Evolutionary conservation across 2,113 vertebrate species (phyloP).

Genomic region (Tonatia bakeri): DNA sequence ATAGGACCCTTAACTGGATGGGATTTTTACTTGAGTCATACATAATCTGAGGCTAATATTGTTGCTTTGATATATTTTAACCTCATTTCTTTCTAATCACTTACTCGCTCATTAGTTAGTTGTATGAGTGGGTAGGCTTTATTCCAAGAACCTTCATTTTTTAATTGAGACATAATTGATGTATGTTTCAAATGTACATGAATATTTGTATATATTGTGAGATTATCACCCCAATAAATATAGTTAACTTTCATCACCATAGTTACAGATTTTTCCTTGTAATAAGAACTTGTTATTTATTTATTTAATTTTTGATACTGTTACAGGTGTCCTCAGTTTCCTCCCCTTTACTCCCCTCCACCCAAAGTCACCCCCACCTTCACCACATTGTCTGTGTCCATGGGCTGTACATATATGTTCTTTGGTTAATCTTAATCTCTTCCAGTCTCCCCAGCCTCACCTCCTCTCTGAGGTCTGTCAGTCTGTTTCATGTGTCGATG

Average conservation of each 20-base stretch:
- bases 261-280: neutral
- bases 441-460: too few species aligned
- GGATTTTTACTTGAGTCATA: slow-evolving; percentile 46
- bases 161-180: neutral
- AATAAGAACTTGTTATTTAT: neutral
- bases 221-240: neutral
- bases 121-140: slow-evolving; percentile 11
- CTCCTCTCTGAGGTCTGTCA: too few species aligned
- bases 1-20: slow-evolving; percentile 26
- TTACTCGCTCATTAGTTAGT: neutral
- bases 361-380: too few species aligned
- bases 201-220: neutral
- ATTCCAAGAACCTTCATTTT: neutral
- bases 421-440: too few species aligned
- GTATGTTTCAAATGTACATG: neutral
- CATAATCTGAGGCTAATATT: neutral
- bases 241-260: neutral
- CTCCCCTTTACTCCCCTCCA: too few species aligned
- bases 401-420: too few species aligned
- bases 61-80: slow-evolving; percentile 13
- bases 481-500: too few species aligned
- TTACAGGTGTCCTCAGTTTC: too few species aligned
- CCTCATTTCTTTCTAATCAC: slow-evolving; percentile 5
- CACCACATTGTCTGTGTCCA: too few species aligned
- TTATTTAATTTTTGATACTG: too few species aligned